Evolutionary conservation across 2,888 invertebrate species (phyloP), one percentile per base, ranked within the genome.

Genomic region (Cheilosia vulpina): DNA sequence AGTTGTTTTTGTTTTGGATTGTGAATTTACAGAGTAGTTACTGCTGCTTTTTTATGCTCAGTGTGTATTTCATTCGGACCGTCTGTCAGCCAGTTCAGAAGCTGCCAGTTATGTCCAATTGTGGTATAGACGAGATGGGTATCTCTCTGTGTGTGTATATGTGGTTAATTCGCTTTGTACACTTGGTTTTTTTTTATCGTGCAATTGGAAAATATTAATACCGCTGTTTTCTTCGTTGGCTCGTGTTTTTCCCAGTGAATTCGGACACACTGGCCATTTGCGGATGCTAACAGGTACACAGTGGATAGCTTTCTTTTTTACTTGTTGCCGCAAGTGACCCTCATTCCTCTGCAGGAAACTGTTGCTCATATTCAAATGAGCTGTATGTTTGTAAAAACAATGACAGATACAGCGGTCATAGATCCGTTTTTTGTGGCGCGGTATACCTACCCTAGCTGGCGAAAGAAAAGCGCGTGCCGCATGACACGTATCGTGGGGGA

Each of bases 321-420:
- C n/a, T 65, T 41, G 63, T 69, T 19, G 47, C 47, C 7, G 57
- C 63, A 68, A 73, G 55, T 78, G 78, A 78, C 83, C 73, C 78
- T 78, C 72, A 73, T 83, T 83, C 68, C 2, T 57, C 4, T 13
- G 34, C 63, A 73, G 83, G 83, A 78, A 83, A 73, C 62, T 63
- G 43, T 78, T 73, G 45, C 60, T 43, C 45, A 69, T 66, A 78
- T 83, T 83, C 66, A 78, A 83, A 78, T 78, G 52, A n/a, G 63
- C 21, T 58, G 43, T n/a, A 55, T 62, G 6, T 27, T 27, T 27
- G 27, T 27, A 7, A 27, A 6, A 65, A 53, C 31, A 24, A 53
- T 52, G 45, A 19, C 47, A 75, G 21, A 43, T 38, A 24, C 5
- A 53, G 27, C 21, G 53, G 41, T 15, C 55, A 62, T 17, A 21